A percentile compares a stretch with the other conserved stretches of the same genome.
Evolutionary conservation across 2,888 invertebrate genomes (phyloP).

Genomic region (Digitonthophagus gazella): DNA sequence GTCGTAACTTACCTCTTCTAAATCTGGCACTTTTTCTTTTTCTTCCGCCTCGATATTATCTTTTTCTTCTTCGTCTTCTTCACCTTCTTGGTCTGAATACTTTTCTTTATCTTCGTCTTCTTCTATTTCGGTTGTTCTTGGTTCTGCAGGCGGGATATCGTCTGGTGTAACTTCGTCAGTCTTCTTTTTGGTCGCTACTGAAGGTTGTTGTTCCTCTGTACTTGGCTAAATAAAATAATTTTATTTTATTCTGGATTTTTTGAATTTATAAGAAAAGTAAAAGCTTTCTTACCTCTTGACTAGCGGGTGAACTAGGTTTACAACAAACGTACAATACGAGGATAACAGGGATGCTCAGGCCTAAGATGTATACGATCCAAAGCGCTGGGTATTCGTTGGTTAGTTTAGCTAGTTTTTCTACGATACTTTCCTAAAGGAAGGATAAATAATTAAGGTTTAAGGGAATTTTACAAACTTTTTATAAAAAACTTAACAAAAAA

Average conservation of each 20-base stretch:
- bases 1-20: slow-evolving; percentile 10
- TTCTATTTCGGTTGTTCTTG: slow-evolving; percentile 40
- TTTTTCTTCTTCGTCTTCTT: slow-evolving; percentile 44
- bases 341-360: slow-evolving; percentile 75
- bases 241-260: not conserved
- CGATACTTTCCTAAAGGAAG: slow-evolving; percentile 66
- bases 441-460: not conserved
- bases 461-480: not conserved
- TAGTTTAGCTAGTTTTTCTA: slow-evolving; percentile 72
- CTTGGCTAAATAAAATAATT: not conserved
- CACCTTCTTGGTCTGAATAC: slow-evolving; percentile 42
- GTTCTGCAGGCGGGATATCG: slow-evolving; percentile 52
- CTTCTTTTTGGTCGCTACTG: slow-evolving; percentile 64
- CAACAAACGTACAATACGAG: slow-evolving; percentile 81
- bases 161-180: slow-evolving; percentile 69
- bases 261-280: not conserved
- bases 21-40: slow-evolving; percentile 22
- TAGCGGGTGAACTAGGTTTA: slow-evolving; percentile 50
- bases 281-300: slow-evolving; percentile 31
- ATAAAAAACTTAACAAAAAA: slow-evolving; percentile 7
- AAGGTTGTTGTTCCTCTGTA: slow-evolving; percentile 48
- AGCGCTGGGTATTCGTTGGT: slow-evolving; percentile 87
- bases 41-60: slow-evolving; percentile 34
- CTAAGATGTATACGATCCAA: slow-evolving; percentile 82
- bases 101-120: slow-evolving; percentile 38